These are phyloP conservation scores for Camponotus pennsylvanicus DNA, from an alignment of 1,140 invertebrate species.

Conservation along the genomic window DNA sequence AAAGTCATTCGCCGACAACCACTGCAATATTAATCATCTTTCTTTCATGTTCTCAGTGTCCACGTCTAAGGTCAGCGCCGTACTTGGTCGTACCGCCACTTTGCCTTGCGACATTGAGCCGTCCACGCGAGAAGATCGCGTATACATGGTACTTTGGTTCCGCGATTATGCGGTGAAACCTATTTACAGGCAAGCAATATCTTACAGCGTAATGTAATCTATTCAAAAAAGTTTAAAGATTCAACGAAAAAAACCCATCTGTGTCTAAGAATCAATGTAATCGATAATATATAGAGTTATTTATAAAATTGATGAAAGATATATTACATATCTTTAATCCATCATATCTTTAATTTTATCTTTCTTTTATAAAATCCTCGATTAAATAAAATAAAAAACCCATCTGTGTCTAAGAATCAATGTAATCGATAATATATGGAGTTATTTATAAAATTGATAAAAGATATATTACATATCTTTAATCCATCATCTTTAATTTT, in stretches of 20 bases:
- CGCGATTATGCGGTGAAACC: constrained; percentile 93
- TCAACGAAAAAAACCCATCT: not conserved
- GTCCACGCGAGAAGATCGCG: constrained; percentile 91
- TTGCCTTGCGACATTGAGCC: constrained; percentile 95
- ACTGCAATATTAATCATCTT: not conserved
- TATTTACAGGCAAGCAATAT: constrained; percentile 92
- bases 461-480: too few relatives aligned
- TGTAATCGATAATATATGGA: too few relatives aligned
- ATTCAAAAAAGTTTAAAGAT: not conserved
- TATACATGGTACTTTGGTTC: constrained; percentile 97
- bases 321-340: too few relatives aligned
- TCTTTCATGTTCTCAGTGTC: constrained; percentile 88
- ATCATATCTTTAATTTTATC: too few relatives aligned
- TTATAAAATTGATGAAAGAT: too few relatives aligned
- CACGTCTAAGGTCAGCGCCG: constrained; percentile 91
- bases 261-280: too few relatives aligned
- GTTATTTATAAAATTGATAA: too few relatives aligned
- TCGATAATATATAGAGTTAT: too few relatives aligned
- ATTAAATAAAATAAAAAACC: not conserved
- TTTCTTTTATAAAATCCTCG: too few relatives aligned
- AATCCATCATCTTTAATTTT: too few relatives aligned
- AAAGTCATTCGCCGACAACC: not conserved
- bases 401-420: too few relatives aligned
- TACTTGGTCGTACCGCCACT: constrained; percentile 91
- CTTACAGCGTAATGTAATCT: not conserved